phyloP scores from a whole-genome alignment of 35 echinoderm and acorn worm genomes.

The Stichopus chloronotus region DNA sequence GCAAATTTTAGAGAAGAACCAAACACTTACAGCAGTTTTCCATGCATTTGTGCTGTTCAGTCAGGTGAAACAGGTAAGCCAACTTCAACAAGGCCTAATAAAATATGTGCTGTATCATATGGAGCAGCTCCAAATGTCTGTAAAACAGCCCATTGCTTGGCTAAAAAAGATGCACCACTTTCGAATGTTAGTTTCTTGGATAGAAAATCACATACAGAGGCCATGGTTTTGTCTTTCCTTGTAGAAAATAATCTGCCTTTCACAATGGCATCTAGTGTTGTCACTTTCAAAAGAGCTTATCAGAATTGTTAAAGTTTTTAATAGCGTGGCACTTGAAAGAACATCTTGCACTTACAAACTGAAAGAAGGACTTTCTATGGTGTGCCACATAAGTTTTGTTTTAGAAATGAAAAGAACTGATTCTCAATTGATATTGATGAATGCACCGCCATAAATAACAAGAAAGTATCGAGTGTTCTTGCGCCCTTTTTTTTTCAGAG shows the following conservation, averaged over 20 bases:
- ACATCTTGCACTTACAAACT: conserved; percentile 64
- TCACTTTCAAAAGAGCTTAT: conserved; percentile 65
- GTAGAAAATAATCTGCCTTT: conserved; percentile 65
- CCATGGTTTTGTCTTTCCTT: conserved; percentile 58
- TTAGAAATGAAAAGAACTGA: conserved; percentile 55
- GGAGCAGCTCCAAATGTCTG: conserved; percentile 60
- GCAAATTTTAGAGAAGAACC: conserved; percentile 48
- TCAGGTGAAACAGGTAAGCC: conserved; percentile 66
- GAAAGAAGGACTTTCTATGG: conserved; percentile 54
- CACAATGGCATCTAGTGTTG: conserved; percentile 55
- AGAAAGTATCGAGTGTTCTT: conserved; percentile 67
- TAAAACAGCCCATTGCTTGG: conserved; percentile 53
- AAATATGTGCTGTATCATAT: conserved; percentile 52
- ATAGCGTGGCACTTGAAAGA: conserved; percentile 32
- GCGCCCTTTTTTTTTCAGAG: conserved; percentile 59
- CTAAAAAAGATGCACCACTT: conserved; percentile 62
- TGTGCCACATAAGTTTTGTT: conserved; percentile 60
- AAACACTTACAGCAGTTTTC: conserved; percentile 67
- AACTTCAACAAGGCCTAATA: neutral
- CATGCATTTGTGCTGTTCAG: conserved; percentile 50
- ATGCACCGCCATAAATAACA: conserved; percentile 63
- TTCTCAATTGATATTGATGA: conserved; percentile 59
- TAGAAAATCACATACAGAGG: conserved; percentile 67
- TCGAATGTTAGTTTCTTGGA: conserved; percentile 63
- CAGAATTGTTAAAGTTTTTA: conserved; percentile 50